Base-by-base conservation (phyloP, 2,888 invertebrate species). In the Drosophila maculinotata region DNA sequence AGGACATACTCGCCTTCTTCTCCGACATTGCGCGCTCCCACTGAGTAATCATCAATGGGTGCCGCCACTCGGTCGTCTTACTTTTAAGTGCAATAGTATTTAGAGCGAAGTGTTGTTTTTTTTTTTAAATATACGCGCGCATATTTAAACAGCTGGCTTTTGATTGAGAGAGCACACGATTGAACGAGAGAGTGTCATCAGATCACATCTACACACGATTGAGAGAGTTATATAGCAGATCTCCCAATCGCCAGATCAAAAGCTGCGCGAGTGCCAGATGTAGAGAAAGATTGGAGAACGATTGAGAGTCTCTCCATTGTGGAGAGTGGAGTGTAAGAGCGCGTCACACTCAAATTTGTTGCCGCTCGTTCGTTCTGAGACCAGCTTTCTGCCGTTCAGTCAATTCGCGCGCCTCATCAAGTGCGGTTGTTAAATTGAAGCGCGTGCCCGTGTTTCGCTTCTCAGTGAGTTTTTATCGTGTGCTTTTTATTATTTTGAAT, bases 11-110 rank as follows among this genome's bases (percentile, higher is more conserved):
- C 67, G 95, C 96, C 90, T 99, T 97, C 91, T 99, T 99, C 93
- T 98, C 99, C 6, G 99, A 99, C 92, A 99, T 99, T 90, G 99
- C 99, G 35, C 94, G 96, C 84, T 97, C 97, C 52, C 98, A 99
- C 92, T 98, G 93, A 72, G 42, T 25, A 14, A 2, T 17, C 9
- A 3, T 26, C n/a, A 26, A 26, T 17, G 20, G n/a, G n/a, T 6
- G 9, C 15, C 26, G 2, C 9, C 26, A 1, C 4, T 30, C n/a
- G 31, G 58, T 48, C 47, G 53, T 20, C 67, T 75, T 89, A 89
- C 65, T 71, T 79, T 80, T 89, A 89, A 89, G 90, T 89, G 90
- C 88, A 90, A 90, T 90, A 89, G 87, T 69, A 69, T 88, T 69
- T 78, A 86, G 64, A 85, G 76, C 70, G 66, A 62, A 62, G 52